Evolutionary conservation across 2,888 invertebrate species (phyloP).

Genomic region (Gryllus longicercus): DNA sequence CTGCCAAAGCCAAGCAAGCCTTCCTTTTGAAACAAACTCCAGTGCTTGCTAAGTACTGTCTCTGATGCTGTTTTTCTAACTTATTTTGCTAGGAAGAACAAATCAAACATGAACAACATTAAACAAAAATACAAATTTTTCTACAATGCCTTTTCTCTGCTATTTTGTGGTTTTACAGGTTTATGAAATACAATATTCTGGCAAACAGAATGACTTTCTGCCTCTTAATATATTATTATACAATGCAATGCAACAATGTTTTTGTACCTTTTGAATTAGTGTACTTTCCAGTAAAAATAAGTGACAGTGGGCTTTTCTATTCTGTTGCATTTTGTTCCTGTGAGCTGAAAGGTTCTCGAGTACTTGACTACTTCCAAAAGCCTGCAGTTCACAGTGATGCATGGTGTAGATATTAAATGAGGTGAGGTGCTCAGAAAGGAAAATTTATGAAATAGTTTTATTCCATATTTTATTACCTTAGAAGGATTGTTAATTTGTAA

Average conservation of each 20-base stretch:
- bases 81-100: constrained; percentile 34
- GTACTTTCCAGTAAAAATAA: neutral
- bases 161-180: constrained; percentile 22
- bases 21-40: constrained; percentile 27
- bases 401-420: too few relatives aligned
- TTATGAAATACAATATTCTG: constrained; percentile 17
- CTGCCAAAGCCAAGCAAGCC: constrained; percentile 37
- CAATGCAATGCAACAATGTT: neutral
- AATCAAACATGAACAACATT: constrained; percentile 21
- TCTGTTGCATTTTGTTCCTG: neutral
- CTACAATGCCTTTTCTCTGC: constrained; percentile 19
- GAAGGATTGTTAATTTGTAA: too few relatives aligned
- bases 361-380: too few relatives aligned
- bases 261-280: neutral
- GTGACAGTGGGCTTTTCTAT: neutral
- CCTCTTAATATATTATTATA: neutral
- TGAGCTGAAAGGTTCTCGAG: too few relatives aligned
- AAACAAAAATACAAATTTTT: constrained; percentile 10
- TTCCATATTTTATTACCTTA: too few relatives aligned
- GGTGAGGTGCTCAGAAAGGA: too few relatives aligned
- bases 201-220: constrained; percentile 11
- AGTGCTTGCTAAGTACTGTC: constrained; percentile 12
- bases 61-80: constrained; percentile 30
- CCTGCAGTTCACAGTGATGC: too few relatives aligned
- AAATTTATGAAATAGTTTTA: too few relatives aligned